These are phyloP conservation scores for Drosophila prolongata DNA, from an alignment of 2,888 invertebrate genomes.

Conservation along the genomic window DNA sequence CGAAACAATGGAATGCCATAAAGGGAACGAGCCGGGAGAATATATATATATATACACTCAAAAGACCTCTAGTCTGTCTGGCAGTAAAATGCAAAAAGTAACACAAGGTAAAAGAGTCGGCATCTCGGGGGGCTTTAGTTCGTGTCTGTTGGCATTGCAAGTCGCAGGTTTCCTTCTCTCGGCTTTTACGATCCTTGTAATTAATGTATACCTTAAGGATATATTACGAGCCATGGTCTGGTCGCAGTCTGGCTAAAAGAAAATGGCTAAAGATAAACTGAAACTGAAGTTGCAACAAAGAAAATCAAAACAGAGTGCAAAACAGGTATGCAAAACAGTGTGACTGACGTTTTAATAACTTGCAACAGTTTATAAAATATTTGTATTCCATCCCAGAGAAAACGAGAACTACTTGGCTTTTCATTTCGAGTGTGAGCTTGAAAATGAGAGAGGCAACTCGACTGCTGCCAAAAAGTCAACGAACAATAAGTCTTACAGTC, in stretches of 20 bases:
- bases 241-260: conserved; percentile 28
- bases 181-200: conserved; percentile 75
- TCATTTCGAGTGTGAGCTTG: conserved; percentile 27
- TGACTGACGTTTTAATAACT: conserved; percentile 50
- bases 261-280: conserved; percentile 15
- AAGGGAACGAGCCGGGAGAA: conserved; percentile 2
- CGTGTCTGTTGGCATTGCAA: conserved; percentile 21
- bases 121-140: conserved; percentile 18
- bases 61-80: conserved; percentile 7
- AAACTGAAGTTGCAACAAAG: conserved; percentile 37
- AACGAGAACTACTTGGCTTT: conserved; percentile 22
- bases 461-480: conserved; percentile 40
- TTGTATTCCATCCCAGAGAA: conserved; percentile 10
- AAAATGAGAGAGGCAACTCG: conserved; percentile 23
- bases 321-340: conserved; percentile 16
- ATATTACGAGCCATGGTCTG: conserved; percentile 49
- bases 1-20: conserved; percentile 33
- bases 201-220: conserved; percentile 78
- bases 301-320: conserved; percentile 21
- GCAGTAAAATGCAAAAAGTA: conserved; percentile 71
- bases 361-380: conserved; percentile 35
- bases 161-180: conserved; percentile 4
- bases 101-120: conserved; percentile 68
- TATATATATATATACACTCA: conserved; percentile 8
- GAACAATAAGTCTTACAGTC: conserved; percentile 53